Conservation (phyloP, 2,888 invertebrate genomes). For the Harpalus rubripes region DNA sequence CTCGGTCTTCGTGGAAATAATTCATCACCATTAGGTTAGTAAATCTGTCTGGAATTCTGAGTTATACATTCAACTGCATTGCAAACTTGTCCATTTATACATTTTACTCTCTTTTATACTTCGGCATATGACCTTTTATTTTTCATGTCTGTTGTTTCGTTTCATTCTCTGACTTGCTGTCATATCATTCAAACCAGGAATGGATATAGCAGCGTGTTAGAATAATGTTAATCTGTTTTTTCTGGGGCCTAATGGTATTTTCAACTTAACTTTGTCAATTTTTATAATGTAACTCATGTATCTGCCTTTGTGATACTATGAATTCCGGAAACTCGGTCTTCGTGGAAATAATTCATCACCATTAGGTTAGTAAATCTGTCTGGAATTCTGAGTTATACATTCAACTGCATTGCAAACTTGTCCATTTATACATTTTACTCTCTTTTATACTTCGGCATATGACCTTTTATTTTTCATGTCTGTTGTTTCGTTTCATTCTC, state of each 20-base stretch:
- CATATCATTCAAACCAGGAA: too few species aligned
- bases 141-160: neutral
- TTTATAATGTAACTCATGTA: too few species aligned
- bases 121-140: neutral
- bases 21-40: slow-evolving; percentile 10
- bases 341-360: slow-evolving; percentile 20
- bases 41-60: slow-evolving; percentile 28
- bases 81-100: neutral
- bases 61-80: slow-evolving; percentile 3
- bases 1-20: slow-evolving; percentile 8
- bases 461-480: neutral
- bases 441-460: neutral
- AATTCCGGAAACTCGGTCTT: neutral
- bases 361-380: slow-evolving; percentile 22
- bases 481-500: neutral
- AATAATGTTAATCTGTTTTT: too few species aligned
- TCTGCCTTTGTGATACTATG: neutral
- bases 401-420: slow-evolving; percentile 4
- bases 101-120: neutral
- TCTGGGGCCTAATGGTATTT: too few species aligned
- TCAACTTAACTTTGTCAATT: too few species aligned
- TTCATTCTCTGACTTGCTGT: neutral
- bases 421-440: neutral
- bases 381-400: slow-evolving; percentile 8
- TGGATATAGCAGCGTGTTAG: too few species aligned